These are phyloP conservation scores for Trematocara variabile DNA, from an alignment of 2,113 vertebrate genomes.

Conservation along the genomic window DNA sequence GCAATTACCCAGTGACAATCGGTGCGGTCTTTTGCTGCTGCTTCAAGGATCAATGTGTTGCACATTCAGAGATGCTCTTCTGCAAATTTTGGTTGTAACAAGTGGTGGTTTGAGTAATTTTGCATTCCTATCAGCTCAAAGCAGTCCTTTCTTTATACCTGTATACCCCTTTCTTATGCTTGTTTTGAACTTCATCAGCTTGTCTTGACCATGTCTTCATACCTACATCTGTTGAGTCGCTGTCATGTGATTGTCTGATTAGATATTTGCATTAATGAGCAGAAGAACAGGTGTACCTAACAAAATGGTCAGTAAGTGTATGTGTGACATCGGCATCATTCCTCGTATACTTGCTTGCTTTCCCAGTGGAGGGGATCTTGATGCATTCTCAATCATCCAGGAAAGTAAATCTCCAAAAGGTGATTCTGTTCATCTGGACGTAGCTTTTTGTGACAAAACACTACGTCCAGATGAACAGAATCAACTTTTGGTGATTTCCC, in stretches of 20 bases:
- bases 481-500: neutral
- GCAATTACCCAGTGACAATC: rapidly evolving
- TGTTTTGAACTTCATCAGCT: neutral
- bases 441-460: rapidly evolving
- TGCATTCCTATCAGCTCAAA: neutral
- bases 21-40: neutral
- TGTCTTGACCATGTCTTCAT: neutral
- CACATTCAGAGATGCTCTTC: neutral
- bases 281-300: neutral
- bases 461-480: neutral
- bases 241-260: neutral
- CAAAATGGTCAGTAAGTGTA: neutral
- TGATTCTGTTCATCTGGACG: neutral
- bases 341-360: neutral
- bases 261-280: neutral
- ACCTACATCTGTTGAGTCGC: neutral
- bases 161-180: rapidly evolving
- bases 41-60: neutral
- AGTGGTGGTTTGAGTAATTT: neutral
- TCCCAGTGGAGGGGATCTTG: neutral
- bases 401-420: neutral
- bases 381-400: neutral
- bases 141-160: neutral
- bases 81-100: neutral
- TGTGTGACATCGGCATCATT: neutral